phyloP scores from a whole-genome alignment of 2,113 vertebrate genomes.

The Poeciliopsis occidentalis region DNA sequence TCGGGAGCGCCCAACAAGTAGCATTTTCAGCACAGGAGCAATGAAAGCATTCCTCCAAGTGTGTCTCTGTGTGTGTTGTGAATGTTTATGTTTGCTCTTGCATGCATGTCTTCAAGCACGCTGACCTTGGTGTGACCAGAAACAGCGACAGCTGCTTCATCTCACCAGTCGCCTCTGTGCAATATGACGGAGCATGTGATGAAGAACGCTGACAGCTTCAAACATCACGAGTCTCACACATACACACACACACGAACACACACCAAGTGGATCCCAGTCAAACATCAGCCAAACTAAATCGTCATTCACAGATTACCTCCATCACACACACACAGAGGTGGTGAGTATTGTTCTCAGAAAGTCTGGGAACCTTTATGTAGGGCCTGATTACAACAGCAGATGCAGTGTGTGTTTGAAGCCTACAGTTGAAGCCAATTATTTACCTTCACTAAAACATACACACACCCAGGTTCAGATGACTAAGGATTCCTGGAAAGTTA shows the following conservation, averaged over 20 bases:
- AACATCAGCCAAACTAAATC: constrained; percentile 33
- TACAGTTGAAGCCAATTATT: background rate
- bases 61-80: constrained; percentile 4
- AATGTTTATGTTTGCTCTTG: background rate
- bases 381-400: constrained; percentile 15
- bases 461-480: too few species aligned
- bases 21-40: constrained; percentile 22
- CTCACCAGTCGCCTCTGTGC: constrained; percentile 63
- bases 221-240: constrained; percentile 32
- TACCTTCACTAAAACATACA: background rate
- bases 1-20: background rate
- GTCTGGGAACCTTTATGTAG: constrained; percentile 23
- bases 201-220: constrained; percentile 57
- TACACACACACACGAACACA: constrained; percentile 3
- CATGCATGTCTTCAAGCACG: background rate
- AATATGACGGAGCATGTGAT: constrained; percentile 54
- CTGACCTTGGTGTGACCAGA: constrained; percentile 54
- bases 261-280: constrained; percentile 1
- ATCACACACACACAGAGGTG: constrained; percentile 3
- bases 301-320: constrained; percentile 1
- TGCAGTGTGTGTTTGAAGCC: background rate
- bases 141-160: constrained; percentile 60
- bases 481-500: too few species aligned
- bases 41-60: constrained; percentile 1
- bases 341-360: background rate